These are phyloP conservation scores for Ptychodera flava DNA, from an alignment of 35 echinoderm and acorn worm species.

Conservation along the genomic window DNA sequence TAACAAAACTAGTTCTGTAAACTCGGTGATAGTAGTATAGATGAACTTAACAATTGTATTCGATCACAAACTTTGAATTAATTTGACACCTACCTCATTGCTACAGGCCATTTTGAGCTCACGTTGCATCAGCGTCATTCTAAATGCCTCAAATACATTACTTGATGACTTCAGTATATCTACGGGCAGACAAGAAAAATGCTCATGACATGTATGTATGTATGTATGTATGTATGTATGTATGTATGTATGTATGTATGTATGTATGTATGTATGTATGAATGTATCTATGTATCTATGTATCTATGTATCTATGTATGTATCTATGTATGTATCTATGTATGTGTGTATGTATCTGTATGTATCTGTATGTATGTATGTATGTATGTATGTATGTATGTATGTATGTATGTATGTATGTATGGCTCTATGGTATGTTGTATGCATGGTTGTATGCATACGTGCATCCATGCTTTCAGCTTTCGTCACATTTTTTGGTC, in stretches of 20 bases:
- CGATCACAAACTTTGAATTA: no score
- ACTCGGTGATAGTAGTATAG: no score
- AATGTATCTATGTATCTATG: conserved; percentile 6
- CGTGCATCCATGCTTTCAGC: no score
- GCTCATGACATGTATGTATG: conserved; percentile 7
- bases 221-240: conserved; percentile 28
- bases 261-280: conserved; percentile 13
- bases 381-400: background rate
- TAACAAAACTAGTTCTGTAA: no score
- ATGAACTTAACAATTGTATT: no score
- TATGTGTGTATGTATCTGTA: background rate
- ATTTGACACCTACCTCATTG: no score
- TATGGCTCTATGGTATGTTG: background rate
- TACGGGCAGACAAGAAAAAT: no score
- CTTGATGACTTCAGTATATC: no score
- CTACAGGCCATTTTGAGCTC: no score
- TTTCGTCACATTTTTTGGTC: no score
- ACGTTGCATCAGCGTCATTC: no score
- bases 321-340: background rate
- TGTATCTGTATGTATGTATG: background rate
- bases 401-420: conserved; percentile 2
- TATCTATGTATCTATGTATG: conserved; percentile 11
- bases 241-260: conserved; percentile 10
- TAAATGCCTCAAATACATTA: no score
- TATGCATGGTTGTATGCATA: background rate